A percentile compares a stretch with the other conserved stretches of the same genome.
Conservation (phyloP, 2,797 vertebrate genomes). For the Mus caroli region DNA sequence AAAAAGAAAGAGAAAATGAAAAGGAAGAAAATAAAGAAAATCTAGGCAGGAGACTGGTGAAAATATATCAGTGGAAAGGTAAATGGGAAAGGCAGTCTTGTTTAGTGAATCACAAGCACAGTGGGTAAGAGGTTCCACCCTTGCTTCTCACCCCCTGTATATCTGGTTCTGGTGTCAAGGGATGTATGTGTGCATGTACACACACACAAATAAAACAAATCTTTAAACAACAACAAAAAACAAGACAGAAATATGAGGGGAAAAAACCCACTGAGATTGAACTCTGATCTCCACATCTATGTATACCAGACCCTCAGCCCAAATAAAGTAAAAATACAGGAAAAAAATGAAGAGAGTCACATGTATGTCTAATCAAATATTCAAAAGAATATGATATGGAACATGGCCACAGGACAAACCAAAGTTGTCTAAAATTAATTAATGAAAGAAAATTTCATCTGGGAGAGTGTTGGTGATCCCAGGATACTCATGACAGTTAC, state of each 20-base stretch:
- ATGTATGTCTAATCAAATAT: not conserved
- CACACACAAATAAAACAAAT: not conserved
- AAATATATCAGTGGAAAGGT: not conserved
- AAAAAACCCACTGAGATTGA: not conserved
- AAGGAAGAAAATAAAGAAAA: not conserved
- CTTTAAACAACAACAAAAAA: not conserved
- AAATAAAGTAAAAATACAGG: not conserved
- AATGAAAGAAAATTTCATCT: not conserved
- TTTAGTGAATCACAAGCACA: not conserved
- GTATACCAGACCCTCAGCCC: too few species aligned
- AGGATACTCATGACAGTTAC: not conserved
- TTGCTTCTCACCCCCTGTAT: not conserved
- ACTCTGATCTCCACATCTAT: too few species aligned
- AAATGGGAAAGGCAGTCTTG: not conserved
- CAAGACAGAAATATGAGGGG: not conserved
- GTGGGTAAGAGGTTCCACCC: not conserved
- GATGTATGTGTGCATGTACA: not conserved
- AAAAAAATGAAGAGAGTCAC: not conserved
- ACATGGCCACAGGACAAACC: not conserved
- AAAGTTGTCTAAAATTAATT: not conserved
- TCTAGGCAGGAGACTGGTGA: not conserved
- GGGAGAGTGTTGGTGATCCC: not conserved
- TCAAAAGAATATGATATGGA: not conserved
- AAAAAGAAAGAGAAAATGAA: not conserved
- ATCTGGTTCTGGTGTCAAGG: not conserved